Evolutionary conservation across 2,888 invertebrate genomes (phyloP).

Genomic region (Epinotia nisella): DNA sequence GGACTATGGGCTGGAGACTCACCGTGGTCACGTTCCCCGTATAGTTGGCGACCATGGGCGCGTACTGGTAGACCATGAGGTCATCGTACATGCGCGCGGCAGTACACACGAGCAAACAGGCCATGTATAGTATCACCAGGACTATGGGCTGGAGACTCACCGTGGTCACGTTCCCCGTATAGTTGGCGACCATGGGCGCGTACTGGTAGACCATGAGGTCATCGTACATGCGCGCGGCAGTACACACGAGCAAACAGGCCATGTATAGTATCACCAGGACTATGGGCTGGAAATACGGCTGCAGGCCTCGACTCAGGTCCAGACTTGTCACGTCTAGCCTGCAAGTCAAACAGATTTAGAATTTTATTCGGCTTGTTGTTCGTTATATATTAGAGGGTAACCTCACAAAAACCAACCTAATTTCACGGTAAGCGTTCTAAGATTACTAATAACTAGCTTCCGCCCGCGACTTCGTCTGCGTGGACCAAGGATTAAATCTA

Average conservation of each 20-base stretch:
- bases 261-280: conserved; percentile 76
- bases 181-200: conserved; percentile 63
- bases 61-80: conserved; percentile 79
- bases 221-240: conserved; percentile 76
- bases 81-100: conserved; percentile 79
- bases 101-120: conserved; percentile 74
- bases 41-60: conserved; percentile 63
- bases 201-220: conserved; percentile 82
- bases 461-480: too few relatives aligned
- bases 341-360: conserved; percentile 47
- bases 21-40: conserved; percentile 72
- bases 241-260: conserved; percentile 75
- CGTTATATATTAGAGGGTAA: too few relatives aligned
- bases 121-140: conserved; percentile 73
- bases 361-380: neutral
- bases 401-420: too few relatives aligned
- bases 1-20: conserved; percentile 71
- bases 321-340: conserved; percentile 75
- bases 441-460: too few relatives aligned
- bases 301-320: conserved; percentile 69
- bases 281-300: conserved; percentile 78
- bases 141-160: conserved; percentile 75
- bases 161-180: conserved; percentile 68
- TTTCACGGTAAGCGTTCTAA: too few relatives aligned
- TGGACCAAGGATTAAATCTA: too few relatives aligned